Base-by-base conservation (phyloP, 2,113 vertebrate genomes). In the Mormyrus iriodes region DNA sequence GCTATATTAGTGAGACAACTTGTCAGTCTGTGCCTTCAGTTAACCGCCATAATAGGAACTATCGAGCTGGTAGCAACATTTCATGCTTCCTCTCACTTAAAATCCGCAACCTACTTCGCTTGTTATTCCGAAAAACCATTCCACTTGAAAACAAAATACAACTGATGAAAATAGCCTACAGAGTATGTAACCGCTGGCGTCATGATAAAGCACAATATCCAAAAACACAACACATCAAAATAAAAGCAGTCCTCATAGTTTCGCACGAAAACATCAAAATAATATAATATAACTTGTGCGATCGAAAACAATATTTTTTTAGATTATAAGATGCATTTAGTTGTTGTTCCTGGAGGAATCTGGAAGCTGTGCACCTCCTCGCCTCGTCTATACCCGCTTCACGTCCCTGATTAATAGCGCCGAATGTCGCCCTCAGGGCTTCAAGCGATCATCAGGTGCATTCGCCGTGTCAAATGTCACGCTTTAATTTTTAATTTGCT, bases 401-500 rank as follows among this genome's bases (percentile, higher is more conserved):
- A 51, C 86, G 21, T 35, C 0, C 49, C 92, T 95, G 95, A 96
- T 95, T 94, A 94, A 95, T 95, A 94, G 94, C 92, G 92, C 92
- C 94, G 95, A 95, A 95, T 95, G 94, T 94, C 55, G 91, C 92
- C 92, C 95, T 94, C 88, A 90, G 90, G 94, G 93, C 93, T 89
- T 69, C 85, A 4, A 82, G 91, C 90, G 94, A 95, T 96, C 95
- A 95, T 94, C 95, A 95, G 95, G 95, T 95, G 94, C 94, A 93
- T 92, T 94, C 93, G 92, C 94, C 91, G 91, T 95, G 95, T 94
- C 95, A 95, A 94, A 93, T 95, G 95, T 97, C 96, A 96, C 96
- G 96, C 96, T 97, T 95, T 95, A 93, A 95, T 96, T 96, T 97
- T 97, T 97, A 97, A 97, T 94, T 95, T 93, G 92, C 95, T 96